These are phyloP conservation scores for Dolichopus griseipennis DNA, from an alignment of 2,888 invertebrate species.

Conservation along the genomic window DNA sequence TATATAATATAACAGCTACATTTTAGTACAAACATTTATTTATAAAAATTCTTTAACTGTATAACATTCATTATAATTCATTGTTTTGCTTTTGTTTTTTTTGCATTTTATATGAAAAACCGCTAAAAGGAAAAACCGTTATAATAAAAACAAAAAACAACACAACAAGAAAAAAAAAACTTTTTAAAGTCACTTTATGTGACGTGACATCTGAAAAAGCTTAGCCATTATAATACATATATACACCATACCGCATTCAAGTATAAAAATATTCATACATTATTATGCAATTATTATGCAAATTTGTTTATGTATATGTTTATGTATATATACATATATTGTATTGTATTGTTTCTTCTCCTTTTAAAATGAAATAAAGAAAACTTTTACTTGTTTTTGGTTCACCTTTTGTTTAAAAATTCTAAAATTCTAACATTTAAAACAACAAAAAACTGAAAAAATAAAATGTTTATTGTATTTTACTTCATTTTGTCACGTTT, in stretches of 20 bases:
- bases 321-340: too few relatives aligned
- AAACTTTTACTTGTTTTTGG: background rate
- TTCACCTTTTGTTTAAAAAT: background rate
- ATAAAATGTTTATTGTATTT: too few relatives aligned
- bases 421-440: background rate
- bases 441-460: too few relatives aligned
- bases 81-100: too few relatives aligned
- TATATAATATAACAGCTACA: too few relatives aligned
- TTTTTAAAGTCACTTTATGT: background rate
- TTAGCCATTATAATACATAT: background rate
- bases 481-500: too few relatives aligned
- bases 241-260: background rate
- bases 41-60: too few relatives aligned
- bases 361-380: background rate
- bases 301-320: background rate
- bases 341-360: background rate
- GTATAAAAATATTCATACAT: background rate
- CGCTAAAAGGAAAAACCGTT: background rate
- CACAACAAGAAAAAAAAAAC: too few relatives aligned
- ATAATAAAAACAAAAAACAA: background rate
- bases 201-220: background rate
- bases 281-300: constrained; percentile 1
- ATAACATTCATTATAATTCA: too few relatives aligned
- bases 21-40: too few relatives aligned
- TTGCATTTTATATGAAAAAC: too few relatives aligned